A percentile compares a stretch with the other conserved stretches of the same genome.
phyloP scores from a whole-genome alignment of 2,888 invertebrate species.

The Apodemia hepburni region DNA sequence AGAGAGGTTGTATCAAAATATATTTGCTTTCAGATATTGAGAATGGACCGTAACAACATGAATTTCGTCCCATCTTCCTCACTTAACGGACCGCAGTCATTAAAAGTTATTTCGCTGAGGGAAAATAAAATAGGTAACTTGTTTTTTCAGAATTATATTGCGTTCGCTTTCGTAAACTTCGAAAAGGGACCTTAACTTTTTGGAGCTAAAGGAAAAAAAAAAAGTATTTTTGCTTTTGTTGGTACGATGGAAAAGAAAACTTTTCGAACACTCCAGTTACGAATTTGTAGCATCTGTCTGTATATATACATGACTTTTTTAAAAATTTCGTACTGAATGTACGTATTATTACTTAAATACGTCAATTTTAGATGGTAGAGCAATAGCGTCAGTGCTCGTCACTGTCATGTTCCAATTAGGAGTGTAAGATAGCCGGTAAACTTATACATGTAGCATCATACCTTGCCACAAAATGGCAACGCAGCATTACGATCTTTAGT shows the following conservation, averaged over 20 bases:
- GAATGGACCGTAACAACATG: slow-evolving; percentile 90
- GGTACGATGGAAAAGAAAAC: not conserved
- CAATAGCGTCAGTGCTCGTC: too few species aligned
- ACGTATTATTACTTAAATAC: too few species aligned
- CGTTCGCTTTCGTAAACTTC: slow-evolving; percentile 15
- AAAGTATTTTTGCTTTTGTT: slow-evolving; percentile 6
- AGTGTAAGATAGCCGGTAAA: too few species aligned
- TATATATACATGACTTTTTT: too few species aligned
- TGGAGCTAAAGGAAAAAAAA: not conserved
- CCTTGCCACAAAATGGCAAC: too few species aligned
- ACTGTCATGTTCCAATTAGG: too few species aligned
- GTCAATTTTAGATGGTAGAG: too few species aligned
- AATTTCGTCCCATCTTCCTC: slow-evolving; percentile 87
- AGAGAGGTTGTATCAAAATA: not conserved
- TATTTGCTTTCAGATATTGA: slow-evolving; percentile 82
- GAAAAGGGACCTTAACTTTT: slow-evolving; percentile 18
- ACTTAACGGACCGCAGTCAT: slow-evolving; percentile 88
- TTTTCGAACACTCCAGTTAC: not conserved
- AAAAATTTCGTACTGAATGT: too few species aligned
- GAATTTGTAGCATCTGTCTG: not conserved
- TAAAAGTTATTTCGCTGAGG: slow-evolving; percentile 86
- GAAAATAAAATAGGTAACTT: slow-evolving; percentile 90
- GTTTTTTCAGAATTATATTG: slow-evolving; percentile 22
- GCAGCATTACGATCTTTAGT: too few species aligned
- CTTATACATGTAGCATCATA: too few species aligned